phyloP scores from a whole-genome alignment of 2,113 vertebrate genomes.

The Apodemus speciosus region DNA sequence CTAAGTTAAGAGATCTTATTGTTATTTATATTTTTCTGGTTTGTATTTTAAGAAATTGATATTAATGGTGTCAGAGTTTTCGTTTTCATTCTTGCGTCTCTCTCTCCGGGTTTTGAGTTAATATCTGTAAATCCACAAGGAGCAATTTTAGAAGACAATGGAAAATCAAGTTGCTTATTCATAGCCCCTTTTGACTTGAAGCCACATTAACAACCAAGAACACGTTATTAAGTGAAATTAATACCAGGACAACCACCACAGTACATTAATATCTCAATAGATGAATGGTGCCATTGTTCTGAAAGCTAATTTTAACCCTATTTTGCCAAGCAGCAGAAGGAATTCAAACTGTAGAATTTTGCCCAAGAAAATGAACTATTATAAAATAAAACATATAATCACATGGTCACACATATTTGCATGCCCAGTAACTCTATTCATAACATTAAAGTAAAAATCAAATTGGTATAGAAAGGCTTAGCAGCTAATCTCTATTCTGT shows the following conservation, averaged over 20 bases:
- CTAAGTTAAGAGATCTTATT: conserved; percentile 75
- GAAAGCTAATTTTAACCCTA: conserved; percentile 68
- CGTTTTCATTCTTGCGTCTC: neutral
- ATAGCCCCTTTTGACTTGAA: conserved; percentile 53
- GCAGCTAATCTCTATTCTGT: conserved; percentile 72
- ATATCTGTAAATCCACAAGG: neutral
- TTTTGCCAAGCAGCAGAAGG: conserved; percentile 78
- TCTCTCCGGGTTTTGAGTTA: conserved; percentile 17
- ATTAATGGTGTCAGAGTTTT: conserved; percentile 46
- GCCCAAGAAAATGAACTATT: conserved; percentile 82
- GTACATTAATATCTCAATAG: conserved; percentile 84
- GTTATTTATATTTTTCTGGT: conserved; percentile 68
- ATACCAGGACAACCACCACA: conserved; percentile 67
- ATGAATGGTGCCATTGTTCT: conserved; percentile 70
- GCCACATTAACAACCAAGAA: conserved; percentile 62
- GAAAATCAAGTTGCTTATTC: conserved; percentile 19
- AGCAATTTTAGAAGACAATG: conserved; percentile 61
- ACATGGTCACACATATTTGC: neutral
- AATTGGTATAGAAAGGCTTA: conserved; percentile 40
- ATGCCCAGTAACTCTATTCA: conserved; percentile 46
- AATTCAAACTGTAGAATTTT: conserved; percentile 80
- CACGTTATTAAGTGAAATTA: conserved; percentile 83
- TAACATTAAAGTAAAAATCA: conserved; percentile 60
- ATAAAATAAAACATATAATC: conserved; percentile 77
- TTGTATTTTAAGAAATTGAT: conserved; percentile 44